Conservation (phyloP, 2,113 vertebrate species). For the Pimephales promelas region DNA sequence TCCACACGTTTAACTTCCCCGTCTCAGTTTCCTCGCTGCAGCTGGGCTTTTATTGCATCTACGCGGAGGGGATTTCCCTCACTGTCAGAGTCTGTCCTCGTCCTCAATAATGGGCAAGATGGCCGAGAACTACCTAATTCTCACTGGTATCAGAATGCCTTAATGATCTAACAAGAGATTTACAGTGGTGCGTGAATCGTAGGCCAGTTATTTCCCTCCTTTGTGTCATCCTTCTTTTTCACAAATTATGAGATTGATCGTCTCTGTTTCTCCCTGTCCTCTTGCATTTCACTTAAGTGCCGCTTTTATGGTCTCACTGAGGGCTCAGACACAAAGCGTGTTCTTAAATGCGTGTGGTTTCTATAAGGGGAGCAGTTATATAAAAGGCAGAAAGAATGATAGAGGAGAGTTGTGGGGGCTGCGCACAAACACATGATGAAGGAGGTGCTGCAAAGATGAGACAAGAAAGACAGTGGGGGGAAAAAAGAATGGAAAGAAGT, state of each 20-base stretch:
- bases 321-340: constrained; percentile 40
- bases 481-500: constrained; percentile 48
- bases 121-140: constrained; percentile 29
- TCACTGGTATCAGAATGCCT: constrained; percentile 51
- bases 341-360: constrained; percentile 48
- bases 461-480: constrained; percentile 29
- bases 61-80: constrained; percentile 51
- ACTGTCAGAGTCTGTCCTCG: constrained; percentile 42
- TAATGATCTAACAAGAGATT: constrained; percentile 63
- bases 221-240: constrained; percentile 54
- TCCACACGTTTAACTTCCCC: constrained; percentile 44
- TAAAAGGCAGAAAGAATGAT: not conserved
- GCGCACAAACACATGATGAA: constrained; percentile 20
- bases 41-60: constrained; percentile 60
- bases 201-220: constrained; percentile 59
- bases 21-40: constrained; percentile 55
- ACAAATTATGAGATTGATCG: constrained; percentile 66
- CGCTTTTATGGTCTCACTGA: constrained; percentile 38
- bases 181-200: constrained; percentile 63
- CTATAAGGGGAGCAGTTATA: constrained; percentile 6
- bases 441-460: constrained; percentile 48
- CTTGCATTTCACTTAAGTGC: constrained; percentile 21
- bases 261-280: constrained; percentile 30
- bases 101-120: constrained; percentile 35
- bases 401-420: constrained; percentile 29